Evolutionary conservation across 2,888 invertebrate genomes (phyloP), one percentile per base, ranked within the genome.

Genomic region (Polymixis flavicincta): DNA sequence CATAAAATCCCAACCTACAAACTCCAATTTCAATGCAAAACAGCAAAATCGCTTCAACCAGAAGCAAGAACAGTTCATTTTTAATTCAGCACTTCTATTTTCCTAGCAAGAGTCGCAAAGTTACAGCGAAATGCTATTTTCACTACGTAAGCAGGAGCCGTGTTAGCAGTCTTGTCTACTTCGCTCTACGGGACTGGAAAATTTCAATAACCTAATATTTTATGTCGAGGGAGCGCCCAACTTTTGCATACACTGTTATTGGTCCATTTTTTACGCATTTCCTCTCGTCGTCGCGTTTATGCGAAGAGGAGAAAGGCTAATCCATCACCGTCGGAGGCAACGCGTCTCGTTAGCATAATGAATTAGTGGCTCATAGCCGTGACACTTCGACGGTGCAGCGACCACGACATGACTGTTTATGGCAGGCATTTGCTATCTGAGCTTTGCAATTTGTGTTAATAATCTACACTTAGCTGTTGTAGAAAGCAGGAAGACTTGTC

Each of bases 341-440:
- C 87, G 91, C 85, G 91, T 92, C 94, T 95, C 94, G 94, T 95
- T 96, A 95, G 92, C 95, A 96, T 95, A 96, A 96, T 95, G 93
- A 96, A 96, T 96, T 94, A 95, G 94, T 90, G 70, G 83, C 83
- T 85, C 83, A 85, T 85, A 87, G 71, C 72, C 70, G 67, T 84
- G 87, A 87, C 87, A 88, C 78, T 80, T 81, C 80, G 76, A 81
- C 64, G 76, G 74, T 70, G 65, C 61, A 71, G 75, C 64, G 74
- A 84, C 74, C 70, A 76, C 81, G 81, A 72, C 74, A 70, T 73
- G 74, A 61, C 80, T 82, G 84, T 84, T 85, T 87, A 83, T 77
- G 61, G 54, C 54, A 57, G 68, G 74, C 68, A 87, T 83, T 80
- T 84, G 77, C 66, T 78, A 68, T 83, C 69, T 74, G 59, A 71